Evolutionary conservation across 2,888 invertebrate species (phyloP), one percentile per base, ranked within the genome.

Genomic region (Coleophora deauratella): DNA sequence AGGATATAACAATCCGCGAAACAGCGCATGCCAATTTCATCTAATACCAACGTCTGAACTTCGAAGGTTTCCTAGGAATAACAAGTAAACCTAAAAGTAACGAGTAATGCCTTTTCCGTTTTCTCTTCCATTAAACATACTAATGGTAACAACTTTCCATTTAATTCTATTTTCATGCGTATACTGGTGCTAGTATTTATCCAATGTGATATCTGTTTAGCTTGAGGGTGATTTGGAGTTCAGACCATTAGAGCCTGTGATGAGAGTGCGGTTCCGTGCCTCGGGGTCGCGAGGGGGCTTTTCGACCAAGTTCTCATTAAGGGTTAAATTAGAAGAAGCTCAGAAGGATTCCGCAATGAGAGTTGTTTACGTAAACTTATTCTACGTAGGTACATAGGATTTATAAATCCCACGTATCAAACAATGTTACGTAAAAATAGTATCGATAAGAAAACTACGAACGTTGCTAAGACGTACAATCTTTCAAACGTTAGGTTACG

Each of bases 1-100:
- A 80, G 78, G 80, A 80, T 81, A 80, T 80, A 82, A 76, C 75
- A 70, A 71, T 76, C 70, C 53, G 54, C 56, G 72, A 60, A 64
- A 55, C 32, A 38, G 35, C 21, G 30, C 56, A 54, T 54, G 62
- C 64, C 66, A 71, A 76, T 73, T 76, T 74, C 74, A 65, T 67
- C 66, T 62, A 58, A 46, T 52, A 52, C 49, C 46, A 55, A 6
- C 21, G 21, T 6, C 21, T 21, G 21, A n/a, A n/a, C n/a, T n/a
- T n/a, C n/a, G 21, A 21, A 6, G 6, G 3, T 21, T 21, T 4
- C 21, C 21, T 21, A 21, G 21, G 21, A 21, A 3, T 21, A 21
- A 21, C 21, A 3, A 21, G 3, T 21, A 21, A 4, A 6, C 21
- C 21, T 4, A 3, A 6, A 21, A 21, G 21, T n/a, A n/a, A 21